A percentile compares a stretch with the other conserved stretches of the same genome.
phyloP scores from a whole-genome alignment of 2,113 vertebrate species.

The Sciurus niger region DNA sequence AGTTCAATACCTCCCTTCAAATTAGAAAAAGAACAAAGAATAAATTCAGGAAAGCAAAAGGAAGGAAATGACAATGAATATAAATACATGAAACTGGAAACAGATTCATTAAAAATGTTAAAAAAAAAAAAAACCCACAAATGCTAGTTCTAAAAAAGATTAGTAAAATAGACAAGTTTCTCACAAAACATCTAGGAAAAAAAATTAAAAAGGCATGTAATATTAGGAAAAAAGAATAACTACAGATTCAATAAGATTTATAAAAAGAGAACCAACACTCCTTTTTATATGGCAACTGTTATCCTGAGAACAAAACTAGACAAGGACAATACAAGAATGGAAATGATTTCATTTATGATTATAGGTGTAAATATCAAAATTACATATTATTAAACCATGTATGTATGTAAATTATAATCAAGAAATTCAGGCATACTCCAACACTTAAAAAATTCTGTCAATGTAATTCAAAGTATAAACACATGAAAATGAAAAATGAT shows the following conservation, averaged over 20 bases:
- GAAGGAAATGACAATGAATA: constrained; percentile 1
- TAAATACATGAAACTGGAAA: constrained; percentile 4
- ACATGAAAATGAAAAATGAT: background rate
- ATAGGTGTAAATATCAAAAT: constrained; percentile 19
- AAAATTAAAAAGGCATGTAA: background rate
- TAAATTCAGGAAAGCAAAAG: constrained; percentile 36
- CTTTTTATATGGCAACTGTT: constrained; percentile 3
- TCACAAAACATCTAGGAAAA: background rate
- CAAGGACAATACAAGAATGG: background rate
- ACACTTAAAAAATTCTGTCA: background rate
- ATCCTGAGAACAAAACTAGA: constrained; percentile 37
- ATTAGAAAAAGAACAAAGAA: background rate
- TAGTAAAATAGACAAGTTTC: background rate
- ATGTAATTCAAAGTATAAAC: background rate
- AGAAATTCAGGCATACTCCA: background rate
- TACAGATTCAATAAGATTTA: background rate
- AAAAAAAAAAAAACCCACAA: background rate
- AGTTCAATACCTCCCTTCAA: background rate
- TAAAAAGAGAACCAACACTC: constrained; percentile 8
- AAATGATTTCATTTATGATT: constrained; percentile 31
- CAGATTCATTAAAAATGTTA: background rate
- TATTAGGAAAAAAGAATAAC: constrained; percentile 35
- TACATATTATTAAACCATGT: background rate
- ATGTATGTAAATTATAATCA: background rate
- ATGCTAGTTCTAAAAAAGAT: background rate